Evolutionary conservation across 30 jellyfish, hydroid and myxozoan species (phyloP), one percentile per base, ranked within the genome.

Genomic region (Phacellophora camtschatica): DNA sequence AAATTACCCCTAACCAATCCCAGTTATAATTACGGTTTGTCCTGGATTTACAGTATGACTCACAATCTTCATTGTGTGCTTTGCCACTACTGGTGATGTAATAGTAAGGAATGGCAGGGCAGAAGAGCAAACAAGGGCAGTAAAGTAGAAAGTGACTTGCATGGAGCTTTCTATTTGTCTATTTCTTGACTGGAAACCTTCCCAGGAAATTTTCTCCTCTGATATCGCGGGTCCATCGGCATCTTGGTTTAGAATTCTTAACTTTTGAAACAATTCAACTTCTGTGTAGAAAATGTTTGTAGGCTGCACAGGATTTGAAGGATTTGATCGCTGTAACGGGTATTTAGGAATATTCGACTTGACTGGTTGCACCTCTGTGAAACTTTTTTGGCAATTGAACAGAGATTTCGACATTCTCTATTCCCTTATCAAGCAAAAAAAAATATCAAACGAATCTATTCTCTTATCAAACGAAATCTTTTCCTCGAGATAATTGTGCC

Each of bases 401-500:
- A 28, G 43, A 58, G 45, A 58, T 27, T 58, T 58, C 43, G 73
- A 58, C 45, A 18, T 58, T 19, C 73, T 58, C 73, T 58, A 58
- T 58, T 58, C 45, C 73, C 27, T 58, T 58, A 58, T 58, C 73
- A 22, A 58, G 45, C 45, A 18, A 9, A 58, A 58, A 8, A 58
- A 58, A 15, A 5, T 22, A n/a, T 58, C 73, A 9, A n/a, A n/a
- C n/a, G n/a, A n/a, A n/a, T n/a, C n/a, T n/a, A n/a, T n/a, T n/a
- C n/a, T n/a, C n/a, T n/a, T n/a, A n/a, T n/a, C n/a, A n/a, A n/a
- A n/a, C n/a, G 43, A 19, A 58, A 58, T 28, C 45, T 58, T 31
- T 58, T 58, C 73, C 5, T 58, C 36, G 95, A 82, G 31, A 82
- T 71, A n/a, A 83, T 43, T 8, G 82, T 82, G 30, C 95, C 88